phyloP scores from a whole-genome alignment of 2,888 invertebrate genomes.

The Acanthoscelides obtectus region DNA sequence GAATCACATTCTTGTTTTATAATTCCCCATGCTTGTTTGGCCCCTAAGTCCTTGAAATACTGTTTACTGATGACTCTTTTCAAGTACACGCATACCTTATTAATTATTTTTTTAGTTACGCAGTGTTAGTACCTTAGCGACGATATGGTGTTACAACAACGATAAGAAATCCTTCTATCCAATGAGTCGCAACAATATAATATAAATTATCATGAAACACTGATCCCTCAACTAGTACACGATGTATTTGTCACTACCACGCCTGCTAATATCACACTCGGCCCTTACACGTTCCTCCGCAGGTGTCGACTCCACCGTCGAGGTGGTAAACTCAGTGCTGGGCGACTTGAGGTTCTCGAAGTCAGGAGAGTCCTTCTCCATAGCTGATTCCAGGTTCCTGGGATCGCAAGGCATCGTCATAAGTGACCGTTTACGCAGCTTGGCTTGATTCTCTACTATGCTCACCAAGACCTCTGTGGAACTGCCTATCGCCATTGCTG shows the following conservation, averaged over 20 bases:
- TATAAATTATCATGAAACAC: too few species aligned
- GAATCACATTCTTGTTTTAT: too few species aligned
- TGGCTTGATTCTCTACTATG: slow-evolving; percentile 41
- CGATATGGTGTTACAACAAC: too few species aligned
- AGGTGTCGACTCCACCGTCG: slow-evolving; percentile 24
- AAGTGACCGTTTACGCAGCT: slow-evolving; percentile 34
- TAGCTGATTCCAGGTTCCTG: slow-evolving; percentile 36
- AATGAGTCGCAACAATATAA: too few species aligned
- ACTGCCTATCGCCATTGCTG: slow-evolving; percentile 42
- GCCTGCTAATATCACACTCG: neutral
- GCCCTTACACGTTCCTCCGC: slow-evolving; percentile 2
- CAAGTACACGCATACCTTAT: too few species aligned
- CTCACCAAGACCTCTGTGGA: slow-evolving; percentile 42
- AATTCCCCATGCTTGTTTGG: too few species aligned
- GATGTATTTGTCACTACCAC: neutral
- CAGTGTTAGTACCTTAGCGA: too few species aligned
- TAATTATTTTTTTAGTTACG: too few species aligned
- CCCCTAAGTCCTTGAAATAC: too few species aligned
- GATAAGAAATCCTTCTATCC: too few species aligned
- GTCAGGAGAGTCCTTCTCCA: slow-evolving; percentile 30
- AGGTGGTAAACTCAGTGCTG: slow-evolving; percentile 40
- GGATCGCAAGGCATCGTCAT: slow-evolving; percentile 31
- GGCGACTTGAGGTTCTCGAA: slow-evolving; percentile 36
- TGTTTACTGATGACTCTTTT: too few species aligned
- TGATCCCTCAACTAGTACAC: neutral